Evolutionary conservation across 2,888 invertebrate species (phyloP).

Genomic region (Agriotes lineatus): DNA sequence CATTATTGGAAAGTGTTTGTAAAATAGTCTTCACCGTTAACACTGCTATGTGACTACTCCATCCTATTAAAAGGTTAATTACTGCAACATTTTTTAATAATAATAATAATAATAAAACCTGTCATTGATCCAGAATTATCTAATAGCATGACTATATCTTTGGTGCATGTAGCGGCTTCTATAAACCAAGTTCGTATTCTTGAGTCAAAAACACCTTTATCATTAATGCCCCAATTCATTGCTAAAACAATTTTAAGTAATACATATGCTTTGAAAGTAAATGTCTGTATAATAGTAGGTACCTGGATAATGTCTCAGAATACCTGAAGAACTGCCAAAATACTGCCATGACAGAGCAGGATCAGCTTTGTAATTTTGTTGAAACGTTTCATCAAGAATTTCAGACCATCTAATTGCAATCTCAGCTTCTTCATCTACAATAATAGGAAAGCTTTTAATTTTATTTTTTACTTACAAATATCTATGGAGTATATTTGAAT

Average conservation of each 20-base stretch:
- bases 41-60: constrained; percentile 78
- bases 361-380: constrained; percentile 87
- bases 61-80: constrained; percentile 52
- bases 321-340: constrained; percentile 94
- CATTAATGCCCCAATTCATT: constrained; percentile 75
- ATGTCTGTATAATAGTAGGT: no score
- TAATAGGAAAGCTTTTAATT: no score
- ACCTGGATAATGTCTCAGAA: constrained; percentile 90
- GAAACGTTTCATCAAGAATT: constrained; percentile 84
- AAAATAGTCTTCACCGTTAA: constrained; percentile 90
- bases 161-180: constrained; percentile 97
- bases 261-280: not conserved
- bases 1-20: constrained; percentile 97
- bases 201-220: constrained; percentile 89
- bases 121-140: constrained; percentile 98
- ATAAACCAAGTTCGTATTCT: constrained; percentile 96
- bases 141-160: constrained; percentile 94
- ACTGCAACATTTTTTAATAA: no score
- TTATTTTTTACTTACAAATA: no score
- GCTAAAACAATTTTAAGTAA: constrained; percentile 64
- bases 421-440: constrained; percentile 68
- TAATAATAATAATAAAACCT: constrained; percentile 74
- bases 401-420: constrained; percentile 94
- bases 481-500: no score
- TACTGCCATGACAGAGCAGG: constrained; percentile 97